Base-by-base conservation (phyloP, 2,888 invertebrate species). In the Morpho achilles region DNA sequence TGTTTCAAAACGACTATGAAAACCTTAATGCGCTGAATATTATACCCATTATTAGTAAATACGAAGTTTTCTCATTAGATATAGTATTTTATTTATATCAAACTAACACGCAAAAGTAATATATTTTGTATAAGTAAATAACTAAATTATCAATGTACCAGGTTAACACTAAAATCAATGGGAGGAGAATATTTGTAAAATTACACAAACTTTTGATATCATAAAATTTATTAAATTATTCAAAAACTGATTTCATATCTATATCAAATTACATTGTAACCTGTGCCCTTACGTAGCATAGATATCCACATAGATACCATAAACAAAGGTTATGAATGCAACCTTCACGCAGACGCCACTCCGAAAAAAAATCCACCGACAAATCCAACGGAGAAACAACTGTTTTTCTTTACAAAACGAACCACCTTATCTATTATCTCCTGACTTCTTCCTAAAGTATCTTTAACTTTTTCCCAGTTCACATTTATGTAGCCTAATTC, bases 401-500 rank as follows among this genome's bases (percentile, higher is more conserved):
- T 92, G 83, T 96, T 95, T 68, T 90, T 90, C 81, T 87, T 91
- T 65, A 93, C 88, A 80, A 93, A 93, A 50, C 77, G 80, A 69
- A 93, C 84, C 66, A 94, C 85, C 92, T 92, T 93, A 70, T 96
- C 95, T 16, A 97, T 92, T 80, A 93, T 93, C 64, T 94, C 94
- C 44, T 94, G 92, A 10, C 96, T 94, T 72, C 93, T 93, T 58
- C 94, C 94, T 0, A 96, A 92, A 56, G 96, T 94, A 64, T 92
- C 94, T 67, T 94, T 93, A 2, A 98, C 91, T 77, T 94, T 94
- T 45, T 94, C 95, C 98, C 98, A 98, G 82, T 98, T 96, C 56
- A 97, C 93, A 67, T 94, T 94, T 7, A 98, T 94, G 71, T 96
- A 97, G 2, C 97, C 98, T 67, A 95, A 93, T 71, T 97, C 96